Evolutionary conservation across 1,140 invertebrate genomes (phyloP).

Genomic region (Steinernema feltiae): DNA sequence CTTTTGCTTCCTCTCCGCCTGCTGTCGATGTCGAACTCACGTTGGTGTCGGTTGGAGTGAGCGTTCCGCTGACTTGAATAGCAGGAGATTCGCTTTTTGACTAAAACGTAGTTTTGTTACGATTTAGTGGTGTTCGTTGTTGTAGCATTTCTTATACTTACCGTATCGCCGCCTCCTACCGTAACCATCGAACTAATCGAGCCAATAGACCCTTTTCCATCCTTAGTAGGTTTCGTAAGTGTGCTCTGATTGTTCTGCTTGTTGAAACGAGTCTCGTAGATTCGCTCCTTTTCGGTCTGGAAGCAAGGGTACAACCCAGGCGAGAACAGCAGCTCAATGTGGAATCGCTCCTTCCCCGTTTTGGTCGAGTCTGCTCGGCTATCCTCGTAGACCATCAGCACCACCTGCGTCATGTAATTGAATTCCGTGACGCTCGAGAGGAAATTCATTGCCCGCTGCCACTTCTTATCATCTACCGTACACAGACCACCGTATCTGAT

Average conservation of each 20-base stretch:
- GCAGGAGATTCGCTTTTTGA: neutral
- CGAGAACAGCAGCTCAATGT: conserved; percentile 56
- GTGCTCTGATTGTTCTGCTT: conserved; percentile 19
- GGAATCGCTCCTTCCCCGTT: conserved; percentile 46
- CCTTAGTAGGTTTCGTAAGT: neutral
- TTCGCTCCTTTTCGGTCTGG: conserved; percentile 55
- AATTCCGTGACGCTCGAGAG: conserved; percentile 92
- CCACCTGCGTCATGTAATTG: conserved; percentile 91
- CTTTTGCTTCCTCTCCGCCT: neutral
- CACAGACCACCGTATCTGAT: conserved; percentile 81
- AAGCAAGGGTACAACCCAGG: conserved; percentile 56
- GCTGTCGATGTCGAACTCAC: neutral
- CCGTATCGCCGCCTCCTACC: neutral
- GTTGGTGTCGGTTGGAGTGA: neutral
- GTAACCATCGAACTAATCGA: conserved; percentile 1
- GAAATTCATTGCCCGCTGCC: conserved; percentile 95
- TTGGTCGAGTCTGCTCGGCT: conserved; percentile 39
- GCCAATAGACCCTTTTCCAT: neutral
- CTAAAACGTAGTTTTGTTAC: neutral
- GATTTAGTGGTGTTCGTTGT: neutral
- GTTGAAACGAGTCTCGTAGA: conserved; percentile 51
- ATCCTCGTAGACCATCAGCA: conserved; percentile 56
- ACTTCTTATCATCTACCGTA: conserved; percentile 80
- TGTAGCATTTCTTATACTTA: neutral
- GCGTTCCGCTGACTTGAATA: neutral